Evolutionary conservation across 1,140 invertebrate genomes (phyloP).

Genomic region (Camponotus floridanus): DNA sequence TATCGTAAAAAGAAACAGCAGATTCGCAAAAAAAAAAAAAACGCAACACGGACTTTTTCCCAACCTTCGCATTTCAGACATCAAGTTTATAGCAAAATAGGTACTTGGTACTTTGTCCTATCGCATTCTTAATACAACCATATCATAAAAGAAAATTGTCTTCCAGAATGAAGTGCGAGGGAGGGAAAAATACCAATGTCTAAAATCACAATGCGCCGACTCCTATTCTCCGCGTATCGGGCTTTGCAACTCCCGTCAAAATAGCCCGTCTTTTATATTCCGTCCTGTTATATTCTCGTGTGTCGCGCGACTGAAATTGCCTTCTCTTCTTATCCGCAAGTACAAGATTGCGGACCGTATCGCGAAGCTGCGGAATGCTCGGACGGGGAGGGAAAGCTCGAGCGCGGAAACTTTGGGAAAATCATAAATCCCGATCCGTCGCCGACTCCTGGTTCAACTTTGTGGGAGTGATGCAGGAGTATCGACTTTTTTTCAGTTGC

Average conservation of each 20-base stretch:
- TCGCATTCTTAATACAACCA: constrained; percentile 21
- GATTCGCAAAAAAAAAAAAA: constrained; percentile 1
- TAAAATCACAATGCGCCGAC: constrained; percentile 36
- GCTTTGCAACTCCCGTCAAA: constrained; percentile 8
- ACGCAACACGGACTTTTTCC: background rate
- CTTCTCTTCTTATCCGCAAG: constrained; percentile 24
- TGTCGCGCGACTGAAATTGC: constrained; percentile 20
- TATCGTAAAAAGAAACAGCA: background rate
- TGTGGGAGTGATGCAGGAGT: background rate
- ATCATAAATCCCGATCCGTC: constrained; percentile 64
- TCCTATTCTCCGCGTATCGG: constrained; percentile 17
- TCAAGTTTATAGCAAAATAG: constrained; percentile 17
- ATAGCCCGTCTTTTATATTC: constrained; percentile 28
- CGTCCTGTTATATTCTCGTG: background rate
- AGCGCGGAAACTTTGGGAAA: constrained; percentile 29
- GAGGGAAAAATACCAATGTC: constrained; percentile 37
- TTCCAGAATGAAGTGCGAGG: constrained; percentile 26
- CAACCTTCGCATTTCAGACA: background rate
- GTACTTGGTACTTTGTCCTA: constrained; percentile 2
- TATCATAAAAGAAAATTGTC: constrained; percentile 24
- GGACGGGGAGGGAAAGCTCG: background rate
- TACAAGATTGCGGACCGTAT: constrained; percentile 32
- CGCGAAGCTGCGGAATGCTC: constrained; percentile 5
- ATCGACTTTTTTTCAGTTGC: constrained; percentile 40
- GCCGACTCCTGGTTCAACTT: constrained; percentile 5